These are phyloP conservation scores for Gymnogyps californianus DNA, from an alignment of 2,113 vertebrate species.

Conservation along the genomic window DNA sequence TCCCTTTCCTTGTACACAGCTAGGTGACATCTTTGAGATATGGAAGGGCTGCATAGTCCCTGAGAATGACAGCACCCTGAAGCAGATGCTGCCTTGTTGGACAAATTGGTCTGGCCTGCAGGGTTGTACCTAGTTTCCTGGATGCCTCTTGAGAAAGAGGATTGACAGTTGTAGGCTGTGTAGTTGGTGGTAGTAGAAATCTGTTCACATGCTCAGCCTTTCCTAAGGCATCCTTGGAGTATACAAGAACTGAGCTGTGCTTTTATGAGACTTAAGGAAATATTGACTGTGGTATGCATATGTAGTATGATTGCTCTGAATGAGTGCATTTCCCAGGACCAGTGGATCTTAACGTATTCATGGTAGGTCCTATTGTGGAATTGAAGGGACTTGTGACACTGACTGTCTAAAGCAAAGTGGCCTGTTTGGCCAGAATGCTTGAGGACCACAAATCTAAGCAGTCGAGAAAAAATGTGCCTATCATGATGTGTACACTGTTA, in stretches of 20 bases:
- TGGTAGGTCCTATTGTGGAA: not conserved
- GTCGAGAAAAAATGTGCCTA: not conserved
- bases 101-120: not conserved
- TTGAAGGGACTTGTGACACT: not conserved
- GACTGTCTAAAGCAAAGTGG: not conserved
- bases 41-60: not conserved
- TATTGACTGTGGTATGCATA: not conserved
- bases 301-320: not conserved
- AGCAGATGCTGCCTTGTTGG: not conserved
- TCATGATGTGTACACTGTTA: not conserved
- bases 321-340: not conserved
- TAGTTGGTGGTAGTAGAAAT: not conserved
- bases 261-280: not conserved
- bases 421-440: not conserved
- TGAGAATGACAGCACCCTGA: not conserved
- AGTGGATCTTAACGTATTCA: not conserved
- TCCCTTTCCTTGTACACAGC: not conserved
- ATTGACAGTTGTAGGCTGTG: not conserved
- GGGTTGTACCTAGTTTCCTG: not conserved
- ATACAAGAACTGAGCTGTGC: not conserved
- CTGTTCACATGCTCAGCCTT: not conserved
- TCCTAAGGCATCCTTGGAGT: not conserved
- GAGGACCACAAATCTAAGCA: not conserved
- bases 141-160: not conserved
- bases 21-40: not conserved